These are phyloP conservation scores for Netelia virgata DNA, from an alignment of 2,888 invertebrate genomes.

Conservation along the genomic window DNA sequence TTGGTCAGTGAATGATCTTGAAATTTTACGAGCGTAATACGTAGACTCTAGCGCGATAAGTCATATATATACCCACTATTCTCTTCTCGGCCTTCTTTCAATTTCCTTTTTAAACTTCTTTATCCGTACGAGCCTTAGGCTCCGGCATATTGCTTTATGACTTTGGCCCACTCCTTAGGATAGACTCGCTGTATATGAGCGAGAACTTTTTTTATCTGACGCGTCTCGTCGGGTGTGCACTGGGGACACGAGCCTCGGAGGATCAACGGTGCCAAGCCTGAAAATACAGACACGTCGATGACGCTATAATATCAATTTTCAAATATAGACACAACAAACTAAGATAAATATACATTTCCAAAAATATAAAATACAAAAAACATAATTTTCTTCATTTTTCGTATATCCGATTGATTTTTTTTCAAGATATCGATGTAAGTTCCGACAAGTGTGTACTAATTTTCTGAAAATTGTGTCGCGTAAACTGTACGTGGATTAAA, in stretches of 20 bases:
- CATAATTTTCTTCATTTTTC: too few species aligned
- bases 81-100: not conserved
- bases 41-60: too few species aligned
- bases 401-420: too few species aligned
- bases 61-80: not conserved
- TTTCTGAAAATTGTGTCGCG: not conserved
- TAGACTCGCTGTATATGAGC: slow-evolving; percentile 91
- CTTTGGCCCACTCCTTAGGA: slow-evolving; percentile 92
- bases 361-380: too few species aligned
- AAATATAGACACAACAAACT: too few species aligned
- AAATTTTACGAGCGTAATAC: too few species aligned
- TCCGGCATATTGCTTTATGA: slow-evolving; percentile 90
- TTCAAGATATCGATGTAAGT: not conserved
- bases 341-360: too few species aligned
- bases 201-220: slow-evolving; percentile 91
- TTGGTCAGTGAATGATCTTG: too few species aligned
- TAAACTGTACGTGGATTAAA: slow-evolving; percentile 16
- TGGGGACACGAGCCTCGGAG: slow-evolving; percentile 91
- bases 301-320: not conserved
- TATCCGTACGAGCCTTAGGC: slow-evolving; percentile 46
- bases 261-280: slow-evolving; percentile 91
- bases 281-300: slow-evolving; percentile 75
- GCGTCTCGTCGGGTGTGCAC: slow-evolving; percentile 89
- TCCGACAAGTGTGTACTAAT: too few species aligned
- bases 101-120: not conserved